Evolutionary conservation across 2,888 invertebrate genomes (phyloP).

Genomic region (Octodonta nipae): DNA sequence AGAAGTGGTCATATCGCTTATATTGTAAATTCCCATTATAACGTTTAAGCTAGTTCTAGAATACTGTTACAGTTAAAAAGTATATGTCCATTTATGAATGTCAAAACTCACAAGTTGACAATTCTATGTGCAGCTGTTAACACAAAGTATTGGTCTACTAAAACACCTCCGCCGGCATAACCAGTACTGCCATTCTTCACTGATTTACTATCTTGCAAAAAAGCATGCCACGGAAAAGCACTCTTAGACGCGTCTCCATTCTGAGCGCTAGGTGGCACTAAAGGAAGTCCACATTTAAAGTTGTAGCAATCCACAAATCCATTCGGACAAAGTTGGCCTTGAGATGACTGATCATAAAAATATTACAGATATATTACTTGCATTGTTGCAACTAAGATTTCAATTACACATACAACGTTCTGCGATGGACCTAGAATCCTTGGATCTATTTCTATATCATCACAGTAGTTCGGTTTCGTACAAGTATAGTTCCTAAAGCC

Average conservation of each 20-base stretch:
- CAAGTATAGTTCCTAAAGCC: too few species aligned
- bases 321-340: too few species aligned
- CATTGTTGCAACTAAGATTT: too few species aligned
- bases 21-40: slow-evolving; percentile 9
- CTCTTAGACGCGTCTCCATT: slow-evolving; percentile 52
- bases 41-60: slow-evolving; percentile 6
- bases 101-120: slow-evolving; percentile 3
- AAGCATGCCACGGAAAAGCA: slow-evolving; percentile 60
- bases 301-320: too few species aligned
- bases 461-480: too few species aligned
- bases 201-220: slow-evolving; percentile 19
- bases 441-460: too few species aligned
- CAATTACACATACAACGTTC: too few species aligned
- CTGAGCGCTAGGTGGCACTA: slow-evolving; percentile 7
- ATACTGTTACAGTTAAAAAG: background rate
- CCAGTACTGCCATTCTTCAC: slow-evolving; percentile 16
- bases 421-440: too few species aligned
- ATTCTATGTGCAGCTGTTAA: slow-evolving; percentile 57
- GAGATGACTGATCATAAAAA: too few species aligned
- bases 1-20: slow-evolving; percentile 9
- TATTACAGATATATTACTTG: too few species aligned
- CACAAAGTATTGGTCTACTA: slow-evolving; percentile 50
- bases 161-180: slow-evolving; percentile 57
- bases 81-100: too few species aligned
- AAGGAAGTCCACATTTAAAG: slow-evolving; percentile 14